These are phyloP conservation scores for Melanaphis sacchari DNA, from an alignment of 1,140 invertebrate species.

Conservation along the genomic window DNA sequence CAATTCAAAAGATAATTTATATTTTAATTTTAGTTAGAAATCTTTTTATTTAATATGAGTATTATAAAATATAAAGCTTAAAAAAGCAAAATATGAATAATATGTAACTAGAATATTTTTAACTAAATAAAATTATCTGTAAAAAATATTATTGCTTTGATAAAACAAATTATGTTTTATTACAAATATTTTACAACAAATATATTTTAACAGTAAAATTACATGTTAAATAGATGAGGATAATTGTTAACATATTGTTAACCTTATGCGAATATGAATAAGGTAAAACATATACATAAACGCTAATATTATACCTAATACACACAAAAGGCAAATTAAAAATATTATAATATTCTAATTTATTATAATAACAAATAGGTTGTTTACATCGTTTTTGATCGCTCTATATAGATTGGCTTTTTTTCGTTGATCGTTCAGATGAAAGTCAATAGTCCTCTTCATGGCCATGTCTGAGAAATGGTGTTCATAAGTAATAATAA, in stretches of 20 bases:
- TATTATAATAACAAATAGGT: neutral
- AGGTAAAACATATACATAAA: neutral
- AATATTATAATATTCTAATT: neutral
- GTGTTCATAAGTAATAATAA: neutral
- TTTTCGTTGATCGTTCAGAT: conserved; percentile 43
- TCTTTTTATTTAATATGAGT: neutral
- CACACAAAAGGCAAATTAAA: neutral
- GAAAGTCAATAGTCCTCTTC: conserved; percentile 47
- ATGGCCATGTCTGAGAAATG: conserved; percentile 13
- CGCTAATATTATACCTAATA: neutral
- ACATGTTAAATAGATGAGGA: neutral
- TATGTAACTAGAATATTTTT: neutral
- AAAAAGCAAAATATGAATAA: neutral
- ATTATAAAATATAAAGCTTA: neutral
- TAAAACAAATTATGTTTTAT: neutral
- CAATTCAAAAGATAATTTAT: neutral
- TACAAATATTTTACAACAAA: neutral
- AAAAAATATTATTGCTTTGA: neutral
- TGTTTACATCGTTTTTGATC: conserved; percentile 37
- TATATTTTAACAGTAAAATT: neutral
- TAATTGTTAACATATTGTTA: neutral
- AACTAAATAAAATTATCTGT: neutral
- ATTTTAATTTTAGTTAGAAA: neutral
- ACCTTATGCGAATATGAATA: neutral
- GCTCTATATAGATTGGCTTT: conserved; percentile 36